These are phyloP conservation scores for Centropristis striata DNA, from an alignment of 2,113 vertebrate genomes.

Conservation along the genomic window DNA sequence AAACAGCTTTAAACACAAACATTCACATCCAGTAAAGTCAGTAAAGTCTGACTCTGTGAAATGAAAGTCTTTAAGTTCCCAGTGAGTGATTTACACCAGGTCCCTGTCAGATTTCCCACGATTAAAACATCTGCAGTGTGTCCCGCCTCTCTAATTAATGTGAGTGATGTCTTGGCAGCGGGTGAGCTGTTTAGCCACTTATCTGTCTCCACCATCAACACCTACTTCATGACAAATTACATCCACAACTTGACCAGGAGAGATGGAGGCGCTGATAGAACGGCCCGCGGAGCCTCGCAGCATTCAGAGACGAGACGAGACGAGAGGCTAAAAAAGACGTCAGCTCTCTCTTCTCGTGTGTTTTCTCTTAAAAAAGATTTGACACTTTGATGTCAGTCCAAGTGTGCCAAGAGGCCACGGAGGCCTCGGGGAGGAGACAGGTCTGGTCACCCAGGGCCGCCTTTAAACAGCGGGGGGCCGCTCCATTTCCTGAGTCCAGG, in stretches of 20 bases:
- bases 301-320: slow-evolving; percentile 24
- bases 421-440: slow-evolving; percentile 52
- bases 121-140: slow-evolving; percentile 30
- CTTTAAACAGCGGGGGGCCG: slow-evolving; percentile 63
- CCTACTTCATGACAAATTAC: slow-evolving; percentile 75
- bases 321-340: neutral
- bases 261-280: slow-evolving; percentile 65
- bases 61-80: neutral
- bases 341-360: slow-evolving; percentile 45
- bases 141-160: slow-evolving; percentile 42
- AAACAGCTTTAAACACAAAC: too few species aligned
- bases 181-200: slow-evolving; percentile 61
- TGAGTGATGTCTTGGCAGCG: slow-evolving; percentile 56
- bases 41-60: neutral
- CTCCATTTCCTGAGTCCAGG: slow-evolving; percentile 81
- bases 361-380: slow-evolving; percentile 67
- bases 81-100: slow-evolving; percentile 3
- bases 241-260: slow-evolving; percentile 60
- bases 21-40: too few species aligned
- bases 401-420: slow-evolving; percentile 37
- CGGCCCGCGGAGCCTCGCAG: slow-evolving; percentile 16
- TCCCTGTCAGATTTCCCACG: slow-evolving; percentile 25
- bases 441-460: slow-evolving; percentile 62
- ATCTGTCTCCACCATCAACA: slow-evolving; percentile 72
- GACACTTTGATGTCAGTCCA: slow-evolving; percentile 67